A percentile compares a stretch with the other conserved stretches of the same genome.
Conservation (phyloP, 2,113 vertebrate genomes). For the Empidonax alnorum region DNA sequence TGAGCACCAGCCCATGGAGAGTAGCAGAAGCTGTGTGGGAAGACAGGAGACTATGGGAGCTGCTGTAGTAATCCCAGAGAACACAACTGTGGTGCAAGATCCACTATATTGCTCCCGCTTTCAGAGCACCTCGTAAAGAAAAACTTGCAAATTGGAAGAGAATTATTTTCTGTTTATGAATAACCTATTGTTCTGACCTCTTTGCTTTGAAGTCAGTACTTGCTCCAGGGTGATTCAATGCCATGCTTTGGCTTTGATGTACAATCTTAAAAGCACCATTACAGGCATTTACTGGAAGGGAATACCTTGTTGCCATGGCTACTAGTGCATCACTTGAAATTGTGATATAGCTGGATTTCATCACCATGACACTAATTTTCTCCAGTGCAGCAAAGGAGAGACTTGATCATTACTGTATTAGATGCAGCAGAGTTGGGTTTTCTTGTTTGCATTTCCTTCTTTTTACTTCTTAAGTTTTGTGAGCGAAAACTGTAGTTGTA, state of each 20-base stretch:
- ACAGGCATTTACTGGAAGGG: conserved; percentile 49
- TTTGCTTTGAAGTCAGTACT: conserved; percentile 45
- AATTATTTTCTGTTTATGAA: conserved; percentile 41
- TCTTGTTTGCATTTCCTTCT: not conserved
- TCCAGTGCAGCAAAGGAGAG: not conserved
- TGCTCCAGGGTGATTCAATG: conserved; percentile 39
- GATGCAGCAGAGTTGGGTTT: not conserved
- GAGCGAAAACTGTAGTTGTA: not conserved
- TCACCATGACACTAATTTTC: conserved; percentile 49
- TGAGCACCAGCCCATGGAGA: not conserved
- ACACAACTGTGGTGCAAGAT: not conserved
- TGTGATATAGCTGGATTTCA: conserved; percentile 38
- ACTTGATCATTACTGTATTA: not conserved
- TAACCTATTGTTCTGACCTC: conserved; percentile 43
- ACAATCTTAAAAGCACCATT: conserved; percentile 47
- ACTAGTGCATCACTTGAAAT: conserved; percentile 35
- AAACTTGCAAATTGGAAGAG: conserved; percentile 6
- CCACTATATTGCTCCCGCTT: not conserved
- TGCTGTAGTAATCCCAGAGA: not conserved
- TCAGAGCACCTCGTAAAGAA: not conserved
- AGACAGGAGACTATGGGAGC: not conserved
- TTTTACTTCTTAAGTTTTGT: not conserved
- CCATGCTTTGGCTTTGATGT: conserved; percentile 52
- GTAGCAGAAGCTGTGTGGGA: not conserved
- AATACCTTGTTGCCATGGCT: conserved; percentile 44